Evolutionary conservation across 2,113 vertebrate genomes (phyloP).

Genomic region (Ochotona princeps): DNA sequence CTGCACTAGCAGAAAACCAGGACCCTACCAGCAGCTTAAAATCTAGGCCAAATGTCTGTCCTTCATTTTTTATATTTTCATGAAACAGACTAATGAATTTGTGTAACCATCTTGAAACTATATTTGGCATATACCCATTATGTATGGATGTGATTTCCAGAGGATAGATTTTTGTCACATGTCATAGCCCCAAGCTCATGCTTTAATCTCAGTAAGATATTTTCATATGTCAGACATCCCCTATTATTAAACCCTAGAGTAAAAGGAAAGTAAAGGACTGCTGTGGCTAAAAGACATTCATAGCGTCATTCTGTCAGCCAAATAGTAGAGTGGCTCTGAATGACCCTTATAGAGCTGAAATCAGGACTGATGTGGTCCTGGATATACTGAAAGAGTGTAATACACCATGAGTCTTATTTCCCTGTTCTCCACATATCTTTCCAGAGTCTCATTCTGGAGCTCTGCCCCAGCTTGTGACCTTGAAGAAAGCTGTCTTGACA

Average conservation of each 20-base stretch:
- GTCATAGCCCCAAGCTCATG: not conserved
- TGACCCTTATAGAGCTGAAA: not conserved
- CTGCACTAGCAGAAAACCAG: too few species aligned
- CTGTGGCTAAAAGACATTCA: not conserved
- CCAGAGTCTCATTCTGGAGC: conserved; percentile 28
- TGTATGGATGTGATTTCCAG: not conserved
- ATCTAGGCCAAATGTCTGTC: too few species aligned
- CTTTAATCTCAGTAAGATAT: not conserved
- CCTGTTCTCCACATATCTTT: not conserved
- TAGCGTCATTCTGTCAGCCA: not conserved
- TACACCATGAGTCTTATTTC: not conserved
- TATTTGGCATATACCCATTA: not conserved
- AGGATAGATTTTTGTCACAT: not conserved
- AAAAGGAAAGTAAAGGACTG: not conserved
- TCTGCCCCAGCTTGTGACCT: conserved; percentile 37
- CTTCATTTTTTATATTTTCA: not conserved
- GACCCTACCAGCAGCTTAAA: too few species aligned
- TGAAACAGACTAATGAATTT: not conserved
- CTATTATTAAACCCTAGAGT: not conserved
- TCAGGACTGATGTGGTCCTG: not conserved
- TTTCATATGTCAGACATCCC: not conserved
- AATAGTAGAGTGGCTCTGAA: not conserved
- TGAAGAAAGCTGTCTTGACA: conserved; percentile 70
- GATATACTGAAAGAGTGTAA: not conserved
- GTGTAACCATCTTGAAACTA: conserved; percentile 1